phyloP scores from a whole-genome alignment of 2,797 vertebrate species.

The Linurgus olivaceus region DNA sequence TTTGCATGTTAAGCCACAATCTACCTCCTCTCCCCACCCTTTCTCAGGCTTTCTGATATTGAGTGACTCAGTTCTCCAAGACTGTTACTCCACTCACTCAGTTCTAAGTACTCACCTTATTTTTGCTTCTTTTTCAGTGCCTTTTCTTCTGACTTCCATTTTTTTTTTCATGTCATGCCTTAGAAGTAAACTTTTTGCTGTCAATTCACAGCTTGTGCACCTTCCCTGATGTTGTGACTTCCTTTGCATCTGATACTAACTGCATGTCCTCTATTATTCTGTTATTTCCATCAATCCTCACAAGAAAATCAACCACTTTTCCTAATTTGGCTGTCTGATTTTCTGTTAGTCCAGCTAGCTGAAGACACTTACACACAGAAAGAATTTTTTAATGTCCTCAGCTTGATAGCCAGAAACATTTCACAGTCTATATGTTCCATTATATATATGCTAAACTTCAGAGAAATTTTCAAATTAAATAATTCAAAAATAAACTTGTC shows the following conservation, averaged over 20 bases:
- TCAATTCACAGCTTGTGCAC: neutral
- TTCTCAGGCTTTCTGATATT: neutral
- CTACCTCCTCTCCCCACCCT: neutral
- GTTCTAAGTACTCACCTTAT: neutral
- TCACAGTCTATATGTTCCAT: conserved; percentile 33
- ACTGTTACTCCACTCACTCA: neutral
- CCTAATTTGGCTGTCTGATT: conserved; percentile 55
- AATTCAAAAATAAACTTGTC: conserved; percentile 42
- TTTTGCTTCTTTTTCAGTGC: neutral
- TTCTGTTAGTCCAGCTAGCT: conserved; percentile 24
- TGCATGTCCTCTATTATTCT: conserved; percentile 52
- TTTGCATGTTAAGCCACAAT: neutral
- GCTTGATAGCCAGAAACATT: conserved; percentile 18
- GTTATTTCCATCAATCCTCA: conserved; percentile 65
- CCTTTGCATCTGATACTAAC: conserved; percentile 40
- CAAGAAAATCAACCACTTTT: conserved; percentile 52
- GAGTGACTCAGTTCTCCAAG: neutral
- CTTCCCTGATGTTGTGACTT: conserved; percentile 26
- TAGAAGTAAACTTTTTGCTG: neutral
- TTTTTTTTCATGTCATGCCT: fast-evolving
- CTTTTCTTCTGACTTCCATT: neutral
- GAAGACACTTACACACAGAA: conserved; percentile 24
- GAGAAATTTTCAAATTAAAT: conserved; percentile 24
- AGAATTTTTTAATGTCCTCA: neutral
- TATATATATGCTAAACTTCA: conserved; percentile 45